Evolutionary conservation across 1,140 invertebrate genomes (phyloP).

Genomic region (Glossosoma conforme): DNA sequence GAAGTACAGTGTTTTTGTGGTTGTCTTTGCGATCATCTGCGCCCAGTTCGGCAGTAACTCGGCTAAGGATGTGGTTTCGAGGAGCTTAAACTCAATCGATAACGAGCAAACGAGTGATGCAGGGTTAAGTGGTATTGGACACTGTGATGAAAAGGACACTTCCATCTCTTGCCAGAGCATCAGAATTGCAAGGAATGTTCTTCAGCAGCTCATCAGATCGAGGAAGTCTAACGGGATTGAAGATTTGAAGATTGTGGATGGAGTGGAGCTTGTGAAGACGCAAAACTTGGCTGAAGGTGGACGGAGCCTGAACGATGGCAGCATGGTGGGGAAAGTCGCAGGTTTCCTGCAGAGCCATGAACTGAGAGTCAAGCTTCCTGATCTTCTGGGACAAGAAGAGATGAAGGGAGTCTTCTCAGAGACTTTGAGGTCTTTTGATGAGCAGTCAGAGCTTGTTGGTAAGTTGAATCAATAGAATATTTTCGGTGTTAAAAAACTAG

Average conservation of each 20-base stretch:
- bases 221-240: constrained; percentile 34
- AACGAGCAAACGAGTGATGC: constrained; percentile 14
- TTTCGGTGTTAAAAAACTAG: no score
- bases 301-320: constrained; percentile 48
- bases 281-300: constrained; percentile 46
- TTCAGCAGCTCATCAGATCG: constrained; percentile 42
- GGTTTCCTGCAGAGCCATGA: constrained; percentile 65
- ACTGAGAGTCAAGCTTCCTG: constrained; percentile 62
- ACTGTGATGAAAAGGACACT: constrained; percentile 35
- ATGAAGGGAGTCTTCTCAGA: constrained; percentile 41
- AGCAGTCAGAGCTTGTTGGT: constrained; percentile 32
- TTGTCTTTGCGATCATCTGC: constrained; percentile 4
- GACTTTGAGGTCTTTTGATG: constrained; percentile 43
- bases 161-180: constrained; percentile 49
- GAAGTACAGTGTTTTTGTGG: constrained; percentile 6
- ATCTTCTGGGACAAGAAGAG: constrained; percentile 52
- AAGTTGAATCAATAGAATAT: constrained; percentile 15
- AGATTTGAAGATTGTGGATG: constrained; percentile 55
- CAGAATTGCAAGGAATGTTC: constrained; percentile 44
- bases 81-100: constrained; percentile 21
- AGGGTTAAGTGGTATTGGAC: constrained; percentile 12
- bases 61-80: no score
- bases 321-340: constrained; percentile 52
- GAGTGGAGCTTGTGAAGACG: constrained; percentile 55
- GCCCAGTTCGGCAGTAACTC: no score